A percentile compares a stretch with the other conserved stretches of the same genome.
Conservation (phyloP, 2,113 vertebrate genomes). For the Struthio camelus region DNA sequence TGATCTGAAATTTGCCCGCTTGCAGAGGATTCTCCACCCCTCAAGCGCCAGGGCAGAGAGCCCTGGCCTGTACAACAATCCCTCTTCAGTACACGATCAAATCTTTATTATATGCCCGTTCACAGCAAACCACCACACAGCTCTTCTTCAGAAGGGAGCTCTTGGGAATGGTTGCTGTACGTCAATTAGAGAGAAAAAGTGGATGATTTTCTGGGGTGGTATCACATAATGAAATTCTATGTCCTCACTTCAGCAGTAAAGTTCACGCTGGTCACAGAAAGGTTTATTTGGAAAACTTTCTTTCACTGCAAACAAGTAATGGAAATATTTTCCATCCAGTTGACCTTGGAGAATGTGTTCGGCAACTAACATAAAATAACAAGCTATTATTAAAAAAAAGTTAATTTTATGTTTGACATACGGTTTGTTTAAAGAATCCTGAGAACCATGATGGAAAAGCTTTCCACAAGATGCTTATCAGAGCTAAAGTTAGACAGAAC, state of each 20-base stretch:
- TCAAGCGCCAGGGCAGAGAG: not conserved
- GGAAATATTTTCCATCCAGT: slow-evolving; percentile 33
- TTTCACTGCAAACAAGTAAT: not conserved
- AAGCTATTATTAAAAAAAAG: not conserved
- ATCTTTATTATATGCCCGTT: not conserved
- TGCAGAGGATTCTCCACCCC: not conserved
- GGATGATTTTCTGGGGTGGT: not conserved
- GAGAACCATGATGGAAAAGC: slow-evolving; percentile 12
- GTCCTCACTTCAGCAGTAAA: not conserved
- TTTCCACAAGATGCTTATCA: slow-evolving; percentile 32
- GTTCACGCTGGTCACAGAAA: not conserved
- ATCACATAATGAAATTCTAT: not conserved
- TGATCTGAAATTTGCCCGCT: not conserved
- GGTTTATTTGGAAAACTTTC: slow-evolving; percentile 30
- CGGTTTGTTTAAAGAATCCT: slow-evolving; percentile 58
- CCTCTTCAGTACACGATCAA: not conserved
- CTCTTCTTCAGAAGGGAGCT: not conserved
- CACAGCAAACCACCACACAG: not conserved
- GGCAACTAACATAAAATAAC: not conserved
- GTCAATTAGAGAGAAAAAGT: not conserved
- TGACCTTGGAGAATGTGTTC: not conserved
- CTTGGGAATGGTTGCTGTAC: not conserved
- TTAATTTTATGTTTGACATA: slow-evolving; percentile 2
- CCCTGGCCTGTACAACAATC: not conserved
- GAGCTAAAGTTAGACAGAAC: slow-evolving; percentile 19